phyloP scores from a whole-genome alignment of 1,140 invertebrate genomes.

The Campoletis sonorensis region DNA sequence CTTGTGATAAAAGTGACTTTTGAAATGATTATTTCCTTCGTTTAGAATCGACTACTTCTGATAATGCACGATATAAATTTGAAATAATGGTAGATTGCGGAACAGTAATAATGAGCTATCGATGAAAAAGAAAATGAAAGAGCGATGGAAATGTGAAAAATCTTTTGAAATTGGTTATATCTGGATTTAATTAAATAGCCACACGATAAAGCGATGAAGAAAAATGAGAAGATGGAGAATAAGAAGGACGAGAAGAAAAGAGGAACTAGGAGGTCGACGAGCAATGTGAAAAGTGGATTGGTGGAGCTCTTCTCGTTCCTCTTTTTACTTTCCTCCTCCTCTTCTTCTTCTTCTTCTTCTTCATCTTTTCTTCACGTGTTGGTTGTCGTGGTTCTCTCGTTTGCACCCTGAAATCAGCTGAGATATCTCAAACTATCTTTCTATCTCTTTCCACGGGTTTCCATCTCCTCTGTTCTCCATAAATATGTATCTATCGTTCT shows the following conservation, averaged over 20 bases:
- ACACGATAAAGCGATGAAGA: constrained; percentile 21
- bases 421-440: constrained; percentile 25
- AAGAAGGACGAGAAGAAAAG: not conserved
- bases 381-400: not conserved
- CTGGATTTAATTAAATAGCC: constrained; percentile 18
- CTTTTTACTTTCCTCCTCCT: constrained; percentile 9
- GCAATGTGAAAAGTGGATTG: constrained; percentile 38
- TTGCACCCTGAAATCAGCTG: constrained; percentile 7
- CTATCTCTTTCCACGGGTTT: not conserved
- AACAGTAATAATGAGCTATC: not conserved
- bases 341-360: constrained; percentile 20
- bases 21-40: not conserved
- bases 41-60: not conserved
- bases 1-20: not conserved
- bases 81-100: not conserved
- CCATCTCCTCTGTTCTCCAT: not conserved
- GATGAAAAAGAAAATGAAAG: not conserved
- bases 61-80: not conserved
- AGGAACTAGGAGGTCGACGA: not conserved
- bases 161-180: not conserved
- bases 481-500: not conserved
- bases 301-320: not conserved
- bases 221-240: constrained; percentile 1
- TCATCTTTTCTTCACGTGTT: constrained; percentile 30
- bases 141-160: not conserved